Base-by-base conservation (phyloP, 1,140 invertebrate genomes). In the Nomia melanderi region DNA sequence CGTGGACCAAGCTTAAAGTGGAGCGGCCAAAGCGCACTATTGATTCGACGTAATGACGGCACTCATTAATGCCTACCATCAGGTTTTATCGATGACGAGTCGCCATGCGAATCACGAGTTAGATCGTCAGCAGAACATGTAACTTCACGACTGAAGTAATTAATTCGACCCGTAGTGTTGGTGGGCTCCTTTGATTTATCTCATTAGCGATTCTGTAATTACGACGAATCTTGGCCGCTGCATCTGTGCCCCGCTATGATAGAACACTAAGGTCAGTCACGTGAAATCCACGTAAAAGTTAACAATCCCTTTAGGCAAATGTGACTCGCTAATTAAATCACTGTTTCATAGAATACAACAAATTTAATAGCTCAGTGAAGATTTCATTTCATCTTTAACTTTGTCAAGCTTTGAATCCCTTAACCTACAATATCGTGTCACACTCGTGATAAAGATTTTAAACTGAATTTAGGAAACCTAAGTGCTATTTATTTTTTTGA, bases 191-290 rank as follows among this genome's bases (percentile, higher is more conserved):
- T 75, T 41, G 76, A 76, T 76, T 79, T 67, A 41, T 64, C 66
- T 79, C 71, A 50, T 79, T 79, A 82, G 77, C 72, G 60, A 63
- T 33, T 74, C 50, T 23, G 57, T 71, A 74, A 78, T 83, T 65
- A 54, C 77, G 64, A 57, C 7, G 73, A 29, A 69, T 76, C 73
- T 47, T 39, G 17, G 47, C 54, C 44, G 33, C 33, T 36, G 66
- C 69, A 69, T 33, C 14, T 67, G 62, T 60, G 47, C 36, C 66
- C 31, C 23, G 27, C 27, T 31, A 41, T 27, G 44, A 36, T n/a
- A 14, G 31, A 29, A 29, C 12, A 27, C 12, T 33, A 62, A 53
- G 67, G n/a, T 62, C 33, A 25, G 31, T 62, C 56, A 25, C 7
- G 36, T 20, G 17, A 41, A 47, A 3, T 44, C 27, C 9, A 0